Evolutionary conservation across 2,113 vertebrate species (phyloP).

Genomic region (Pluvianellus socialis): DNA sequence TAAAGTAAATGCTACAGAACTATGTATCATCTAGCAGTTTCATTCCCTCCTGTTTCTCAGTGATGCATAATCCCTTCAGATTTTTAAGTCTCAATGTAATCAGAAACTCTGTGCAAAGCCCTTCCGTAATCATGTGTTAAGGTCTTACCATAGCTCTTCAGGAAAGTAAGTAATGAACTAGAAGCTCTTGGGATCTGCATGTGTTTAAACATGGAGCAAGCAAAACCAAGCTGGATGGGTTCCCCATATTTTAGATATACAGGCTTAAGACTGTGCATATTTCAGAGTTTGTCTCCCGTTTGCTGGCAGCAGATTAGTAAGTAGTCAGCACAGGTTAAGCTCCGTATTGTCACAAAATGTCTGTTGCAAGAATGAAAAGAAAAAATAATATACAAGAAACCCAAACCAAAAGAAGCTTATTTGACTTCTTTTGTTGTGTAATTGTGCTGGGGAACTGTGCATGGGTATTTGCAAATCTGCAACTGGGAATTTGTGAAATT

Average conservation of each 20-base stretch:
- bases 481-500: not conserved
- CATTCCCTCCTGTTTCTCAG: not conserved
- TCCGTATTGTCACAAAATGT: not conserved
- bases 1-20: not conserved
- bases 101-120: not conserved
- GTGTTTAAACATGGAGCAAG: not conserved
- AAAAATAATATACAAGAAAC: rapidly evolving
- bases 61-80: not conserved
- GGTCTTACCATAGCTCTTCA: not conserved
- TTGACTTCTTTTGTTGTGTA: not conserved
- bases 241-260: not conserved
- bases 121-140: not conserved
- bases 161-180: not conserved
- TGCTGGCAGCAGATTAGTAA: not conserved
- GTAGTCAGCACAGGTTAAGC: not conserved
- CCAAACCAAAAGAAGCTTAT: not conserved
- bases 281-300: not conserved
- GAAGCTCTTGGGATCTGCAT: not conserved
- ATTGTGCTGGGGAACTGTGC: not conserved
- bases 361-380: not conserved
- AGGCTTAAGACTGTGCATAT: not conserved
- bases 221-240: not conserved
- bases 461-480: not conserved
- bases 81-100: not conserved
- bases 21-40: not conserved